Conservation (phyloP, 1,140 invertebrate species). For the Monomorium pharaonis region DNA sequence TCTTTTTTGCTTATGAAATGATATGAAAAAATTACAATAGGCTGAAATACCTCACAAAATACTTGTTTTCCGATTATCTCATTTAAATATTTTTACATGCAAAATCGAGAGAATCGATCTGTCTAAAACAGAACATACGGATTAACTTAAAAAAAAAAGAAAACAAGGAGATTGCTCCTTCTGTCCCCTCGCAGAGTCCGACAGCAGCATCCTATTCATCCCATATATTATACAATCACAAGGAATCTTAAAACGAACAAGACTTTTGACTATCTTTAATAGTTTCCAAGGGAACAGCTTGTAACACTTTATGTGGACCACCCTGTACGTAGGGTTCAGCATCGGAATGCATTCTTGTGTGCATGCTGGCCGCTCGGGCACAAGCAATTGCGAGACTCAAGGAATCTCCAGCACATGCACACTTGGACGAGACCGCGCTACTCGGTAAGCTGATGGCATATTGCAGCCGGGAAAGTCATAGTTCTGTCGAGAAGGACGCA, state of each 20-base stretch:
- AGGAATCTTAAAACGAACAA: background rate
- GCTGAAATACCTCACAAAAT: background rate
- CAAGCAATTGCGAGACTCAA: constrained; percentile 96
- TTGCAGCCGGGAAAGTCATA: constrained; percentile 97
- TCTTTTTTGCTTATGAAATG: background rate
- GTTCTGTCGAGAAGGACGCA: constrained; percentile 99
- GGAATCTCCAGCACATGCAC: constrained; percentile 90
- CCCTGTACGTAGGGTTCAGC: constrained; percentile 93
- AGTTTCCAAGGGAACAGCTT: background rate
- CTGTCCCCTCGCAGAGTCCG: background rate
- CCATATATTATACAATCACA: background rate
- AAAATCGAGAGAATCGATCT: background rate
- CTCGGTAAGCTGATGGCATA: constrained; percentile 98
- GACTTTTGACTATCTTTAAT: background rate
- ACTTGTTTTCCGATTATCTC: background rate
- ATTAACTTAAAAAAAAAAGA: background rate
- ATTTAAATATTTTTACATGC: background rate
- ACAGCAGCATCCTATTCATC: background rate
- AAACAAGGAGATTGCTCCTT: background rate
- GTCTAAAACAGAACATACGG: background rate
- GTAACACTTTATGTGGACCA: constrained; percentile 10
- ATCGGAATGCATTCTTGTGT: constrained; percentile 98
- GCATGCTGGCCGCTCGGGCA: constrained; percentile 97
- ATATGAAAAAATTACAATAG: too few species aligned
- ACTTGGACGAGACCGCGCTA: constrained; percentile 96